Base-by-base conservation (phyloP, 1,140 invertebrate species). In the Charaxes varanes region DNA sequence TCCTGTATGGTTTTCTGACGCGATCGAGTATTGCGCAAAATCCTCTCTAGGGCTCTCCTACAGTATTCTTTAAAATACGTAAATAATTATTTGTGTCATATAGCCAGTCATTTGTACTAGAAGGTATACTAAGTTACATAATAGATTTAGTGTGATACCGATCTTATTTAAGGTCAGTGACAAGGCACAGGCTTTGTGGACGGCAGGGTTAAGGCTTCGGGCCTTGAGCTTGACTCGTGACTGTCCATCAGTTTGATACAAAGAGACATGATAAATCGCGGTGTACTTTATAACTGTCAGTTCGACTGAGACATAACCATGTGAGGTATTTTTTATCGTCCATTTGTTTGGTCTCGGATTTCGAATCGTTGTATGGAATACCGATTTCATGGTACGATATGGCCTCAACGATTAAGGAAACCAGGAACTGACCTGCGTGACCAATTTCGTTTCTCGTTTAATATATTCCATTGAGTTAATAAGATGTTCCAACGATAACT, bases 141-240 rank as follows among this genome's bases (percentile, higher is more conserved):
- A n/a, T n/a, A n/a, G n/a, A n/a, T n/a, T n/a, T n/a, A n/a, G n/a
- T n/a, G n/a, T n/a, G n/a, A n/a, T n/a, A n/a, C n/a, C n/a, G n/a
- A n/a, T n/a, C n/a, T n/a, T n/a, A n/a, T n/a, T n/a, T n/a, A n/a
- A n/a, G n/a, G n/a, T n/a, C n/a, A n/a, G n/a, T n/a, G n/a, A n/a
- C n/a, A n/a, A n/a, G n/a, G n/a, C n/a, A n/a, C n/a, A n/a, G n/a
- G n/a, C n/a, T n/a, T n/a, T n/a, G 37, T 62, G 28, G 30, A 45
- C 8, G 3, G 19, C 56, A 62, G 59, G 60, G 57, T 62, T 61
- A 63, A 64, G 58, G 63, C 59, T 56, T 58, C 8, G 7, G 35
- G 32, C 71, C 71, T 72, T 76, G 71, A 76, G 71, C 71, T 76
- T 76, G 71, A 76, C 63, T 72, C 59, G 63, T 70, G 62, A 69